Evolutionary conservation across 2,113 vertebrate genomes (phyloP).

Genomic region (Laticauda colubrina): DNA sequence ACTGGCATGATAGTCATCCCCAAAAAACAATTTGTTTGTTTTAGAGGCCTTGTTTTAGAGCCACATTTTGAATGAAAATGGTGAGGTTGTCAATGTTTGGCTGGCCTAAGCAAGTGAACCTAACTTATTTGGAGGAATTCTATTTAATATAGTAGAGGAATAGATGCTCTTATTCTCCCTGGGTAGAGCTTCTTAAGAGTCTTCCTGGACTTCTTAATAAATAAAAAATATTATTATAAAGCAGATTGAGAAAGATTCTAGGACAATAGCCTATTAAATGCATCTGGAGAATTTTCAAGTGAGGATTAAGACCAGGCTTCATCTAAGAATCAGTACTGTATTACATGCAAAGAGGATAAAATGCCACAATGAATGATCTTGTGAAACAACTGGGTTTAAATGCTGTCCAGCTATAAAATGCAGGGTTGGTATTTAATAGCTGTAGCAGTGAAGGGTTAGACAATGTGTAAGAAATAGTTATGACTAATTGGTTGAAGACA

Average conservation of each 20-base stretch:
- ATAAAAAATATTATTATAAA: not conserved
- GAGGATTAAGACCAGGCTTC: not conserved
- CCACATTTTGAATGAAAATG: not conserved
- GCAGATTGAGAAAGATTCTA: not conserved
- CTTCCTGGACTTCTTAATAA: not conserved
- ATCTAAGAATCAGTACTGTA: not conserved
- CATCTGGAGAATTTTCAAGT: not conserved
- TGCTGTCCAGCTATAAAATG: too few species aligned
- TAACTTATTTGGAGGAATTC: not conserved
- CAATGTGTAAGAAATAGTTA: too few species aligned
- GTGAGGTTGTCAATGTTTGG: not conserved
- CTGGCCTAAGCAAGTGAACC: not conserved
- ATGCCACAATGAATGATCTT: not conserved
- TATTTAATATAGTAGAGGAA: not conserved
- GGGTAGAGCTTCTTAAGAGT: not conserved
- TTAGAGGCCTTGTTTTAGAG: not conserved
- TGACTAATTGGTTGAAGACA: not conserved
- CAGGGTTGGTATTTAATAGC: too few species aligned
- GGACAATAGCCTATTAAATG: not conserved
- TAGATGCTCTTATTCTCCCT: not conserved
- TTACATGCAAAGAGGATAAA: not conserved
- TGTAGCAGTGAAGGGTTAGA: too few species aligned
- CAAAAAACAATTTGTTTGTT: not conserved
- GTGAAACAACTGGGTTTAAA: too few species aligned
- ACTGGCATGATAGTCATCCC: not conserved